Percentiles rank a stretch among this genome's conserved stretches.
Conservation (phyloP, 1,140 invertebrate genomes). For the Drosophila oshimai region DNA sequence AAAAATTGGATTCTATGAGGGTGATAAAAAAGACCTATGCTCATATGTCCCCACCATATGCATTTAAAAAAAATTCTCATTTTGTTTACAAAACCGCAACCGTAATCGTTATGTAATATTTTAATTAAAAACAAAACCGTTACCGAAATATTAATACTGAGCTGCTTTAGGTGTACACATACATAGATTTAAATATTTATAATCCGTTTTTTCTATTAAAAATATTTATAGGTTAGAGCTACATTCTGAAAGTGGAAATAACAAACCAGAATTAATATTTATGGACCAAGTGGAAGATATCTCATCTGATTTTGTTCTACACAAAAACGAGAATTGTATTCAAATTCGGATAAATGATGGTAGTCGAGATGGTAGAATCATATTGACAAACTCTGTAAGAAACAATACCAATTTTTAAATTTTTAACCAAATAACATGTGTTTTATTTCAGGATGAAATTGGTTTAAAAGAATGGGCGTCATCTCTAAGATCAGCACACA, state of each 20-base stretch:
- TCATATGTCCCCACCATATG: no score
- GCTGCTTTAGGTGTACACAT: no score
- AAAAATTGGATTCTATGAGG: no score
- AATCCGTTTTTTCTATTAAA: no score
- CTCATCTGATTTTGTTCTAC: conserved; percentile 91
- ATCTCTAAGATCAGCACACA: conserved; percentile 94
- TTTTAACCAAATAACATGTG: not conserved
- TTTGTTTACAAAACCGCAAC: no score
- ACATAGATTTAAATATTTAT: no score
- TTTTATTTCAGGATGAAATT: conserved; percentile 92
- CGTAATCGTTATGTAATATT: no score
- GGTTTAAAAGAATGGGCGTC: conserved; percentile 97
- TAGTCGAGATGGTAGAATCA: conserved; percentile 93
- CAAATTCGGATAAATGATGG: conserved; percentile 88
- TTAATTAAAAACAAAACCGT: no score
- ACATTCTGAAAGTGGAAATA: conserved; percentile 93
- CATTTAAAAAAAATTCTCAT: no score
- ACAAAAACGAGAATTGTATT: conserved; percentile 97
- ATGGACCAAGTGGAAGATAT: conserved; percentile 97
- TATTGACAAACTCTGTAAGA: conserved; percentile 95
- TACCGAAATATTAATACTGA: no score
- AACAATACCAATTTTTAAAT: not conserved
- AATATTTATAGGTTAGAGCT: conserved; percentile 90
- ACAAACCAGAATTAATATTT: conserved; percentile 96
- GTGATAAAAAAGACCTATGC: no score